Conservation (phyloP, 2,888 invertebrate species). For the Melanchra persicariae region DNA sequence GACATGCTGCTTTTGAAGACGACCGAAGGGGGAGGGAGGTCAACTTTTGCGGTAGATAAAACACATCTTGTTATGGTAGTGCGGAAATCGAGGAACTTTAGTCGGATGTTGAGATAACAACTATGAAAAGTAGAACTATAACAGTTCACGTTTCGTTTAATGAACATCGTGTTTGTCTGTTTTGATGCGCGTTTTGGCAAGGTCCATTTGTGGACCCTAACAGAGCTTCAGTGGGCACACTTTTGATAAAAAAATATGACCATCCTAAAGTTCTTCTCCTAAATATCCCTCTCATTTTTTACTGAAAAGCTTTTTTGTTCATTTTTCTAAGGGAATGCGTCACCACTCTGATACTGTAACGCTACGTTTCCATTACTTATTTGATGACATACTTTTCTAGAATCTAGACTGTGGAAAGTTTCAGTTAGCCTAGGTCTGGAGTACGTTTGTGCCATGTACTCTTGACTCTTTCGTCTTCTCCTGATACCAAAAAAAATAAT, state of each 20-base stretch:
- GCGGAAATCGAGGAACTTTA: conserved; percentile 85
- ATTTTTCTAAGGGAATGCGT: neutral
- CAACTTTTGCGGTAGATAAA: conserved; percentile 77
- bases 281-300: neutral
- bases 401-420: neutral
- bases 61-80: conserved; percentile 86
- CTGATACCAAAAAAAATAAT: neutral
- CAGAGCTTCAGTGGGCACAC: no score
- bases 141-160: conserved; percentile 69
- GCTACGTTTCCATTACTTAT: neutral
- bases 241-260: no score
- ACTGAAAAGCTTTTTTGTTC: neutral
- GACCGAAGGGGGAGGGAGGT: conserved; percentile 60
- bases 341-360: neutral
- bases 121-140: conserved; percentile 85
- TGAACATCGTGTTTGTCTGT: conserved; percentile 57
- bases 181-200: conserved; percentile 32
- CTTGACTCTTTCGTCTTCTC: neutral
- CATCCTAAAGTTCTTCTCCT: neutral
- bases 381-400: neutral
- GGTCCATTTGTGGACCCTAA: neutral
- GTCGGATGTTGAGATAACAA: conserved; percentile 83
- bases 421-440: neutral
- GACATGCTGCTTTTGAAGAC: conserved; percentile 32
- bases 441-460: neutral